Conservation (phyloP, 1,140 invertebrate species). For the Drosophila novamexicana region DNA sequence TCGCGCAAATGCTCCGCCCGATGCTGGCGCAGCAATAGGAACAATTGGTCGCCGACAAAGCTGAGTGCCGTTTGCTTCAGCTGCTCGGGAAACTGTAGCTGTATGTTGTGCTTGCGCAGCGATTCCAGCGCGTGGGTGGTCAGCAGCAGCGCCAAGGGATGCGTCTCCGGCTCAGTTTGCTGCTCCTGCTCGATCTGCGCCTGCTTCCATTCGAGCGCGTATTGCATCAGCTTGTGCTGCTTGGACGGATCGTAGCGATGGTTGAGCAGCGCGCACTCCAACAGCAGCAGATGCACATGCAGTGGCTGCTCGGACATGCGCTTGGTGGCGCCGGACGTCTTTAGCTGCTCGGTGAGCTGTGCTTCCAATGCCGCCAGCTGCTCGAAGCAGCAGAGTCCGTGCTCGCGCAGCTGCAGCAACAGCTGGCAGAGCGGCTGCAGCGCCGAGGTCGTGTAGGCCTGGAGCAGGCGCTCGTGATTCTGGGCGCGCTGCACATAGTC, state of each 20-base stretch:
- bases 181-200: background rate
- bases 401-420: constrained; percentile 39
- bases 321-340: rapidly evolving
- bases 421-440: constrained; percentile 55
- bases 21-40: background rate
- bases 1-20: constrained; percentile 33
- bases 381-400: constrained; percentile 45
- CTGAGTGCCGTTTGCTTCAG: background rate
- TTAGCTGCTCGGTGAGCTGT: constrained; percentile 20
- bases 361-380: constrained; percentile 60
- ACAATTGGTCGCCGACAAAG: constrained; percentile 31
- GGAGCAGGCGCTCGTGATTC: constrained; percentile 1
- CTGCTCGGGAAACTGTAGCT: constrained; percentile 40
- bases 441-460: constrained; percentile 29
- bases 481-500: constrained; percentile 59
- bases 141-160: constrained; percentile 7
- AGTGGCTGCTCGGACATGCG: constrained; percentile 1
- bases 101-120: constrained; percentile 63
- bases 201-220: background rate
- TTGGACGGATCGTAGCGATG: background rate
- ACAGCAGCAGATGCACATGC: constrained; percentile 45
- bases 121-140: constrained; percentile 51
- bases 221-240: background rate
- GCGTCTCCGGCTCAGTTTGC: background rate
- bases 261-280: constrained; percentile 43